These are phyloP conservation scores for Edolisoma coerulescens DNA, from an alignment of 2,113 vertebrate genomes.

Conservation along the genomic window DNA sequence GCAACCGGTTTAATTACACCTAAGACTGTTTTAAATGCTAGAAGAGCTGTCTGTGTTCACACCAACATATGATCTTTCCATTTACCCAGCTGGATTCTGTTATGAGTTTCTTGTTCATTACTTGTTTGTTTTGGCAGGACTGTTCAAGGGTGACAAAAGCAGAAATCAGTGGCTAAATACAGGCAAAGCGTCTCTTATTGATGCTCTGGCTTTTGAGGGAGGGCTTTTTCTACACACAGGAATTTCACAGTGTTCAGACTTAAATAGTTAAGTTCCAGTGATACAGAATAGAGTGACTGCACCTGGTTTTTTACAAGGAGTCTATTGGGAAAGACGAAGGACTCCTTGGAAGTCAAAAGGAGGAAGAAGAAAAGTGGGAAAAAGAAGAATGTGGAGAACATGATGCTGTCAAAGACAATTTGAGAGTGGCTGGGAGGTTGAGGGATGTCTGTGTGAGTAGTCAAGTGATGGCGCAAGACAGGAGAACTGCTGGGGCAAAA, in stretches of 20 bases:
- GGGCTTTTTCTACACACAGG: background rate
- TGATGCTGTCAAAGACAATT: background rate
- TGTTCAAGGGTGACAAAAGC: background rate
- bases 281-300: background rate
- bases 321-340: background rate
- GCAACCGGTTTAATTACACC: background rate
- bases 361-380: background rate
- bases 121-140: background rate
- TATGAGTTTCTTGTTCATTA: background rate
- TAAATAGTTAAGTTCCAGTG: background rate
- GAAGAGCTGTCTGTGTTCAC: background rate
- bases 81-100: background rate
- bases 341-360: background rate
- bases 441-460: background rate
- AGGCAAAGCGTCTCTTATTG: background rate
- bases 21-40: background rate
- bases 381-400: background rate
- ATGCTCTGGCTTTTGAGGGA: background rate
- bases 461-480: rapidly evolving
- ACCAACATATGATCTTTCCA: background rate
- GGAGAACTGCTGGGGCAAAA: background rate
- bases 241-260: background rate
- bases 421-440: background rate
- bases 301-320: background rate
- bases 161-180: background rate